These are phyloP conservation scores for Galeopsomyia nigrocyanea DNA, from an alignment of 2,888 invertebrate genomes.

Conservation along the genomic window DNA sequence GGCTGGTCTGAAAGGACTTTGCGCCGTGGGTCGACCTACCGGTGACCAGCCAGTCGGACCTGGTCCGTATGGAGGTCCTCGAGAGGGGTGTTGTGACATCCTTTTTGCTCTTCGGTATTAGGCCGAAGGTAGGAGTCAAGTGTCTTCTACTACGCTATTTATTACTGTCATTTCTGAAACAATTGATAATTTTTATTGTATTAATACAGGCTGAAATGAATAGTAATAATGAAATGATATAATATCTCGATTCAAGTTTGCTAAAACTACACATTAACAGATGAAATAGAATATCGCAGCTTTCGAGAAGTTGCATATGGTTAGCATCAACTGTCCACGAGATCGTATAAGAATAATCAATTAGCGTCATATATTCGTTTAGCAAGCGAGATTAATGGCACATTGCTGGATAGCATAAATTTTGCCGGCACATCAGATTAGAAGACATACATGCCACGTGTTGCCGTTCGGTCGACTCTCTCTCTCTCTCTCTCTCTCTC, in stretches of 20 bases:
- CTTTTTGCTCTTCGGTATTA: conserved; percentile 22
- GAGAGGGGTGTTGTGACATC: conserved; percentile 63
- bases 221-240: too few relatives aligned
- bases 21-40: conserved; percentile 72
- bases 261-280: too few relatives aligned
- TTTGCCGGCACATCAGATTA: conserved; percentile 12
- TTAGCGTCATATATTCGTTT: conserved; percentile 5
- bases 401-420: conserved; percentile 3
- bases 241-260: too few relatives aligned
- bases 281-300: too few relatives aligned
- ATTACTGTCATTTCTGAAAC: conserved; percentile 54
- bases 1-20: conserved; percentile 79
- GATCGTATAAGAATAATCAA: conserved; percentile 9
- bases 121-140: background rate
- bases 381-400: conserved; percentile 6
- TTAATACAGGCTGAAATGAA: too few relatives aligned
- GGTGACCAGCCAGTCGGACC: conserved; percentile 58
- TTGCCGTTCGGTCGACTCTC: conserved; percentile 17
- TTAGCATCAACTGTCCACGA: background rate
- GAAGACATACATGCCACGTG: conserved; percentile 47
- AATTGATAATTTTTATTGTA: too few relatives aligned
- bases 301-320: too few relatives aligned
- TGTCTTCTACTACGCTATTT: conserved; percentile 38
- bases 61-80: conserved; percentile 46
- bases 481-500: background rate